Evolutionary conservation across 2,113 vertebrate genomes (phyloP), one percentile per base, ranked within the genome.

Genomic region (Gymnogyps californianus): DNA sequence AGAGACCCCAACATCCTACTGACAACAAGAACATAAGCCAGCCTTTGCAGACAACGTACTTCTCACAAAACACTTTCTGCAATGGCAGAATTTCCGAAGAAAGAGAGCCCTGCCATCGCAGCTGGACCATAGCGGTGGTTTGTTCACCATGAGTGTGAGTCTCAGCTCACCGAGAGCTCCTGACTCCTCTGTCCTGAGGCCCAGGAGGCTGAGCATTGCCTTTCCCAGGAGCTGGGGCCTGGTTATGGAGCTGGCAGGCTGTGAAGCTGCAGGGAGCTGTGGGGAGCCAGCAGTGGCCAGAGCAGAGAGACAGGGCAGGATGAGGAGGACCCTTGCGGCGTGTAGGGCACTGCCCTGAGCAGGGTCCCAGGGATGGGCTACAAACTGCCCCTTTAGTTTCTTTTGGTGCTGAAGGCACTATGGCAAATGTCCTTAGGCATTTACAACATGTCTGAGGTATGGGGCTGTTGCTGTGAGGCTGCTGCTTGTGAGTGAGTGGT

Each of bases 111-210:
- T 54, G 8, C 21, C 6, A 3, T 13, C 10, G 5, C 16, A 57
- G 36, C 2, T 0, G 0, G 26, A 25, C 24, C 16, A 51, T 1
- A 61, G 47, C 1, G 0, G 26, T 7, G 24, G 10, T 75, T 79
- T 81, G 16, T 36, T 46, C 32, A 80, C 24, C 25, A 18, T 0
- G 1, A 59, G 0, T 12, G 13, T 0, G 10, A 49, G 38, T 7
- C 49, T 46, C 7, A 12, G 10, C 16, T 88, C 6, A 2, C 21
- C 0, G 16, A 15, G 29, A 51, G 28, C 18, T 13, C 25, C 18
- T 2, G 2, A 3, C 1, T 70, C 18, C 34, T 52, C 31, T 0
- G 1, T 11, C 28, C 55, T 1, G 4, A 54, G 61, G 31, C 4
- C 25, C 49, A 52, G 55, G 9, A 79, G 29, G 21, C 34, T 46